These are phyloP conservation scores for Gulo gulo DNA, from an alignment of 2,113 vertebrate species.

Conservation along the genomic window DNA sequence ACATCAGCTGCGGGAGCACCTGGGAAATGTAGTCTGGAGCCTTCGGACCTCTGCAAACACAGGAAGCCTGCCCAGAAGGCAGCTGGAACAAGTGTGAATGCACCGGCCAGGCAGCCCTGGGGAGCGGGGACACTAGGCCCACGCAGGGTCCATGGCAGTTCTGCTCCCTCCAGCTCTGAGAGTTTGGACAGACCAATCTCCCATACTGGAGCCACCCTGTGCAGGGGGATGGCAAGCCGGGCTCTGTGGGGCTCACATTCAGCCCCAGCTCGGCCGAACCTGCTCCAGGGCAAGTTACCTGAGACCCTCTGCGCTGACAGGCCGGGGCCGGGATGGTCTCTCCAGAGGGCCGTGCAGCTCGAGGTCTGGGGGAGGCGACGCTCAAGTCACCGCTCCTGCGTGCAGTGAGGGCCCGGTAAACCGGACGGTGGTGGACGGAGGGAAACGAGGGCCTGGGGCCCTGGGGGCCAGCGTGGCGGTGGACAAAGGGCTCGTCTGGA, in stretches of 20 bases:
- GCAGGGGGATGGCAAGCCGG: not conserved
- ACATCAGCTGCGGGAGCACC: not conserved
- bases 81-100: rapidly evolving
- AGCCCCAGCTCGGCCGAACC: not conserved
- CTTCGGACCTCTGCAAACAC: not conserved
- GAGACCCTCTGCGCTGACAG: rapidly evolving
- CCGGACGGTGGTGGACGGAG: rapidly evolving
- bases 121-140: not conserved
- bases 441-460: not conserved
- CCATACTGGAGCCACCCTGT: rapidly evolving
- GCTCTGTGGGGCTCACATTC: rapidly evolving
- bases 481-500: not conserved
- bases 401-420: rapidly evolving
- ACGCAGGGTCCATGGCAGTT: rapidly evolving
- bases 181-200: rapidly evolving
- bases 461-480: rapidly evolving
- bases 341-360: not conserved
- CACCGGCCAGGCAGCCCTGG: not conserved
- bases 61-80: not conserved
- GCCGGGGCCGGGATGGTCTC: not conserved
- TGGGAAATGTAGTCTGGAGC: not conserved
- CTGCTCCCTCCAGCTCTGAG: rapidly evolving
- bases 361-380: not conserved
- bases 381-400: rapidly evolving
- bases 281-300: too few species aligned